phyloP scores from a whole-genome alignment of 2,888 invertebrate species.

The Leistus spinibarbis region DNA sequence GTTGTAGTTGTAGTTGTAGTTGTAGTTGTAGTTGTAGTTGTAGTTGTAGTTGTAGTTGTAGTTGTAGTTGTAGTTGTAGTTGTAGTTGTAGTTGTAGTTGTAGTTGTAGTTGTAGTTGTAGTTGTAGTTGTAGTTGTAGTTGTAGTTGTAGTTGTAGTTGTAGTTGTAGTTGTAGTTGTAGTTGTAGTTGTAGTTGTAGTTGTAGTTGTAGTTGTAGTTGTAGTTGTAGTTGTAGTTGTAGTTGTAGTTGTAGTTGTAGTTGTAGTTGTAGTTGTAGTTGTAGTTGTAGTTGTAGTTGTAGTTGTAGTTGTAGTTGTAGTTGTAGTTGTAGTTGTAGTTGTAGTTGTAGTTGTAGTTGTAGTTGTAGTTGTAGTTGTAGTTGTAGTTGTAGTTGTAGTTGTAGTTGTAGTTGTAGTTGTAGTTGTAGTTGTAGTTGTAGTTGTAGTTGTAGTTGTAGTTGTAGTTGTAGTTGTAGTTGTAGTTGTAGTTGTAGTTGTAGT shows the following conservation, averaged over 20 bases:
- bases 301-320: slow-evolving; percentile 8
- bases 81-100: slow-evolving; percentile 15
- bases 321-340: slow-evolving; percentile 10
- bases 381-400: slow-evolving; percentile 15
- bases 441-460: slow-evolving; percentile 14
- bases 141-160: slow-evolving; percentile 22
- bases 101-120: neutral
- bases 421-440: slow-evolving; percentile 14
- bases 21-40: neutral
- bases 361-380: neutral
- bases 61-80: slow-evolving; percentile 13
- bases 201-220: slow-evolving; percentile 11
- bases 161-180: slow-evolving; percentile 28
- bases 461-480: slow-evolving; percentile 25
- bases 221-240: slow-evolving; percentile 7
- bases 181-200: slow-evolving; percentile 25
- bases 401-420: slow-evolving; percentile 11
- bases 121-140: slow-evolving; percentile 26
- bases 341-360: slow-evolving; percentile 3
- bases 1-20: no score
- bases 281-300: slow-evolving; percentile 7
- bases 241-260: slow-evolving; percentile 9
- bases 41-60: slow-evolving; percentile 2
- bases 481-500: slow-evolving; percentile 26
- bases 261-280: neutral